Percentiles rank a stretch among this genome's conserved stretches.
These are phyloP conservation scores for Centropus bengalensis DNA, from an alignment of 2,113 vertebrate species.

Conservation along the genomic window DNA sequence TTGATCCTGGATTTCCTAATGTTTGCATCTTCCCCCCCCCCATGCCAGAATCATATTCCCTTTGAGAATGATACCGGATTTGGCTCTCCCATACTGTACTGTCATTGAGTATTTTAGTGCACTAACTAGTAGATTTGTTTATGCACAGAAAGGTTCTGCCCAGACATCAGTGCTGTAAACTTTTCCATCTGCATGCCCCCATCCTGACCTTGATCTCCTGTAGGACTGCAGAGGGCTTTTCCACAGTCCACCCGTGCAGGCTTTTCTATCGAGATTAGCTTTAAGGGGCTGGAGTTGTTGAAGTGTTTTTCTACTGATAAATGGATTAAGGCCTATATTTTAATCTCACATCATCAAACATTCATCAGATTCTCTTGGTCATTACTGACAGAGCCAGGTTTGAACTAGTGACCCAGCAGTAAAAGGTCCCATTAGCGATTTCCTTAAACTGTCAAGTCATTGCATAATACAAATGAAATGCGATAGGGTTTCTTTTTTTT, in stretches of 20 bases:
- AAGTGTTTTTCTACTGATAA: slow-evolving; percentile 54
- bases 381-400: slow-evolving; percentile 49
- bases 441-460: slow-evolving; percentile 52
- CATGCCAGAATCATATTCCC: background rate
- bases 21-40: background rate
- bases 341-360: slow-evolving; percentile 68
- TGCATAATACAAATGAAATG: slow-evolving; percentile 28
- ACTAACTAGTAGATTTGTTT: background rate
- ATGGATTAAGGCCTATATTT: slow-evolving; percentile 54
- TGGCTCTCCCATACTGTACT: background rate
- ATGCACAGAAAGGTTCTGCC: background rate
- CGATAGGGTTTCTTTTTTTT: background rate
- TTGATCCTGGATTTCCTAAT: slow-evolving; percentile 24
- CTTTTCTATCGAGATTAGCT: background rate
- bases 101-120: background rate
- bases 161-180: background rate
- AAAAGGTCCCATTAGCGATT: slow-evolving; percentile 67
- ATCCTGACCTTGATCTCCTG: background rate
- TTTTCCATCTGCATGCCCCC: slow-evolving; percentile 42
- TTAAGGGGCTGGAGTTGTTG: slow-evolving; percentile 29
- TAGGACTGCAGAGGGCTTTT: background rate
- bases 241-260: background rate
- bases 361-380: slow-evolving; percentile 58
- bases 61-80: slow-evolving; percentile 17
- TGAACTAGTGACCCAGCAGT: slow-evolving; percentile 66